Base-by-base conservation (phyloP, 2,888 invertebrate genomes). In the Drosophila acutilabella region DNA sequence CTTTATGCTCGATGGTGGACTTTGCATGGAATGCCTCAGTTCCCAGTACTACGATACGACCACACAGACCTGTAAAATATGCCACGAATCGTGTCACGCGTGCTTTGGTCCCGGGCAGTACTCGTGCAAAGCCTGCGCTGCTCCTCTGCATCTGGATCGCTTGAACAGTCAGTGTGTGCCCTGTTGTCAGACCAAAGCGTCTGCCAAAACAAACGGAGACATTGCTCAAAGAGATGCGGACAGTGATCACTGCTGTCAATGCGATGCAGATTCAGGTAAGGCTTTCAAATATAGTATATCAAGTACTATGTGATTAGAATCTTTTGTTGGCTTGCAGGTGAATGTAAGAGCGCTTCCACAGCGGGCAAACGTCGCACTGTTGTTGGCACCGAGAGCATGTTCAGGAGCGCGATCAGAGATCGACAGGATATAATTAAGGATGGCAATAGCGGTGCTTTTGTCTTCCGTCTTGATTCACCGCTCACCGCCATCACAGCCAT, bases 151-250 rank as follows among this genome's bases (percentile, higher is more conserved):
- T 86, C 91, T 96, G 71, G 95, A 96, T 89, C 94, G 95, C 81
- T 92, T 95, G 75, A 96, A 96, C 92, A 96, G 95, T 86, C 95
- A 96, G 90, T 96, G 96, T 89, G 95, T 96, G 81, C 94, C 95
- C 33, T 96, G 96, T 80, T 96, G 96, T 89, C 92, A 14, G 7
- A 23, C 2, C 54, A 33, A 4, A 7, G 1, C 16, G 26, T 0
- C 94, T 0, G 94, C 94, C 51, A 93, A 93, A 56, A 92, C 92
- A 56, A 72, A 87, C 36, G 42, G n/a, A 11, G 91, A 62, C 90
- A 94, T 96, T 87, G 94, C 94, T 30, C 94, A 95, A 64, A 95
- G 94, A 62, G 95, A 53, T 18, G 14, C 77, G 1, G 81, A 54
- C 1, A 65, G 7, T 11, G 54, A 44, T 23, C 45, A 67, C 23